Evolutionary conservation across 2,888 invertebrate genomes (phyloP).

Genomic region (Euplexia lucipara): DNA sequence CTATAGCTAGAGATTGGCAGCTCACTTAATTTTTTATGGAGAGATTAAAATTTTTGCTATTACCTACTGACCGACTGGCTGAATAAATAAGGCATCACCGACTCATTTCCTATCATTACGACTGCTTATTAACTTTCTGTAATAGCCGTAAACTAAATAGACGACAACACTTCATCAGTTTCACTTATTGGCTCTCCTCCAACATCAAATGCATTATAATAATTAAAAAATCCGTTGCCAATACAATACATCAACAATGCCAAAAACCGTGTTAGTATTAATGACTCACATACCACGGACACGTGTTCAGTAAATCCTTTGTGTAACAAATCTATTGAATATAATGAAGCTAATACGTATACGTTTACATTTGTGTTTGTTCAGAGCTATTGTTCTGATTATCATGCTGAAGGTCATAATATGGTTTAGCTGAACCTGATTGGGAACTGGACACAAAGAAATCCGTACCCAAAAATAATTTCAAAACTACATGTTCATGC

Average conservation of each 20-base stretch:
- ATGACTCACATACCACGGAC: constrained; percentile 90
- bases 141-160: constrained; percentile 60
- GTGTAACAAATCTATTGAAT: constrained; percentile 77
- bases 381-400: constrained; percentile 60
- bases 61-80: too few relatives aligned
- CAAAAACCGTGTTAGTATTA: constrained; percentile 83
- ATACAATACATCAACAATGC: constrained; percentile 89
- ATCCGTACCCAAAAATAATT: too few relatives aligned
- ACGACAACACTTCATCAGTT: constrained; percentile 60
- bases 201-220: constrained; percentile 80
- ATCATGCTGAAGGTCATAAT: constrained; percentile 67
- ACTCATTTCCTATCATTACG: neutral
- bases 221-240: constrained; percentile 77
- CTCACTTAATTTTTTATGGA: too few relatives aligned
- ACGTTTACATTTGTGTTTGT: constrained; percentile 61
- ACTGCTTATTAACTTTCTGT: neutral
- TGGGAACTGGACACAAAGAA: too few relatives aligned
- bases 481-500: too few relatives aligned
- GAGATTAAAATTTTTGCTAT: too few relatives aligned
- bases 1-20: too few relatives aligned
- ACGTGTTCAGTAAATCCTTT: constrained; percentile 86
- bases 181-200: constrained; percentile 81
- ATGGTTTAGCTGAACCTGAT: constrained; percentile 18
- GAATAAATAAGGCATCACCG: neutral
- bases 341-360: constrained; percentile 57